phyloP scores from a whole-genome alignment of 1,140 invertebrate species.

The Phymastichus coffea region DNA sequence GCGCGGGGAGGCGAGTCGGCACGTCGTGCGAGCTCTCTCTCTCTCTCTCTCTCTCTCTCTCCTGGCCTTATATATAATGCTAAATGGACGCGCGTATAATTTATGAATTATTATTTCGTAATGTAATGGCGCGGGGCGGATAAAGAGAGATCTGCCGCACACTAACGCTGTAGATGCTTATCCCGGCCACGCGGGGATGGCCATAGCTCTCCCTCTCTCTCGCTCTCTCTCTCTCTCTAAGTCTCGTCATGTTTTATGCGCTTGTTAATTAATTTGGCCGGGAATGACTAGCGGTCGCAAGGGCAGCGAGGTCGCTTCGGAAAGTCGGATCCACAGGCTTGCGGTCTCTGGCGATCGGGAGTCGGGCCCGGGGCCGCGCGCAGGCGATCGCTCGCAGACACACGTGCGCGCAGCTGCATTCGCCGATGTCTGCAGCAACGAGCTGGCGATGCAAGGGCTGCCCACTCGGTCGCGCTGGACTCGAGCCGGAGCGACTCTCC shows the following conservation, averaged over 20 bases:
- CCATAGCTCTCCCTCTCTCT: neutral
- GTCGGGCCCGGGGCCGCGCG: no score
- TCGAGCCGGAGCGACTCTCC: neutral
- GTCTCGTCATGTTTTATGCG: neutral
- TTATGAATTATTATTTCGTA: conserved; percentile 54
- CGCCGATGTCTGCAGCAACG: no score
- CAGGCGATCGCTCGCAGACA: no score
- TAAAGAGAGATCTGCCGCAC: conserved; percentile 32
- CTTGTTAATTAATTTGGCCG: conserved; percentile 22
- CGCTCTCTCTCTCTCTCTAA: conserved; percentile 7
- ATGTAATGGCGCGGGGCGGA: conserved; percentile 39
- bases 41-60: neutral
- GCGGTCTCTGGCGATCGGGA: no score
- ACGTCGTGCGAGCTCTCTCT: no score
- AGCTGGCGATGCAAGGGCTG: no score
- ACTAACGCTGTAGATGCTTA: conserved; percentile 33
- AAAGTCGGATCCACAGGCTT: no score
- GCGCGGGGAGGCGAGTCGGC: no score
- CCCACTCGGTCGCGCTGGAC: no score
- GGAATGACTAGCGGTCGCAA: neutral
- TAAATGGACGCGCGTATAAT: conserved; percentile 48
- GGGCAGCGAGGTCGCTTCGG: no score
- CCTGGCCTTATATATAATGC: conserved; percentile 14
- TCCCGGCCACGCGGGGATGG: neutral
- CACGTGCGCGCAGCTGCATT: no score